A percentile compares a stretch with the other conserved stretches of the same genome.
phyloP scores from a whole-genome alignment of 92 coral and sea anemone species.

The Metridium senile region DNA sequence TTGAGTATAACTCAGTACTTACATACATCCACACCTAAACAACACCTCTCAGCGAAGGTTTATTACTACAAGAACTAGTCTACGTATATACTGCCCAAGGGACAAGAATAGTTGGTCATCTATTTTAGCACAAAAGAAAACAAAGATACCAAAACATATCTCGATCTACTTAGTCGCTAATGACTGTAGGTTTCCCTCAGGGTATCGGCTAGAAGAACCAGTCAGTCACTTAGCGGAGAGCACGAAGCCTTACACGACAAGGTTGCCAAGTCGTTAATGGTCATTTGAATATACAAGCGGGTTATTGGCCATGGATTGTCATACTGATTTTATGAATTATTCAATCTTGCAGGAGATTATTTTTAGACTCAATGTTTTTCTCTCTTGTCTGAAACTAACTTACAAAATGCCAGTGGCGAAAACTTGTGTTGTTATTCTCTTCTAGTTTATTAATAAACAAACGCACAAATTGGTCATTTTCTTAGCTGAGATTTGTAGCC shows the following conservation, averaged over 20 bases:
- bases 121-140: slow-evolving; percentile 11
- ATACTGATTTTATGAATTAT: slow-evolving; percentile 12
- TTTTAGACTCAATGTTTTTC: neutral
- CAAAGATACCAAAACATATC: slow-evolving; percentile 18
- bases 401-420: neutral
- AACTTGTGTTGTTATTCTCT: neutral
- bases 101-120: slow-evolving; percentile 4
- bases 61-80: slow-evolving; percentile 6
- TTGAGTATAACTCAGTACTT: neutral
- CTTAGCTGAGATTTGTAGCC: neutral
- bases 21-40: neutral
- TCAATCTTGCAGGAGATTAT: neutral
- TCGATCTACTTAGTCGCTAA: slow-evolving; percentile 24
- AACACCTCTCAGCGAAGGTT: neutral
- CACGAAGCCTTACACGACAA: slow-evolving; percentile 16
- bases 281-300: neutral
- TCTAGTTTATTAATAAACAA: neutral
- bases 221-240: slow-evolving; percentile 11
- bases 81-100: slow-evolving; percentile 17
- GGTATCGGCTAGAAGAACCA: slow-evolving; percentile 8
- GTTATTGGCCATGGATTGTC: neutral
- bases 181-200: slow-evolving; percentile 21
- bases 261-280: slow-evolving; percentile 21
- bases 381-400: neutral
- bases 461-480: neutral